Conservation (phyloP, 2,797 vertebrate species). For the Discoglossus pictus region DNA sequence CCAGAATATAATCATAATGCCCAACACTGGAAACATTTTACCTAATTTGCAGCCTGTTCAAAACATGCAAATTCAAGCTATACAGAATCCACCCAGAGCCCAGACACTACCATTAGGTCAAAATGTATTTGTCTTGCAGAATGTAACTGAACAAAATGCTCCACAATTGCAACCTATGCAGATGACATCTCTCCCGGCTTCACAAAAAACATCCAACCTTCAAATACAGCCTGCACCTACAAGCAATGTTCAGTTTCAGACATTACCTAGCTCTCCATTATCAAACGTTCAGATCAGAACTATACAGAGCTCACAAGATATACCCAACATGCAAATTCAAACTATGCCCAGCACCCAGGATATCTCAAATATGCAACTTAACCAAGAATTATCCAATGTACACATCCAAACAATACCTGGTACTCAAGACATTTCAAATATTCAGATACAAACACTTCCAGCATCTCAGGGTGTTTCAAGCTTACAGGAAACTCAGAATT, state of each 20-base stretch:
- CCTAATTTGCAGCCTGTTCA: conserved; percentile 34
- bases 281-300: conserved; percentile 53
- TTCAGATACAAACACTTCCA: conserved; percentile 35
- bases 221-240: conserved; percentile 24
- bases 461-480: conserved; percentile 26
- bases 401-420: conserved; percentile 53
- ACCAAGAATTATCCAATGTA: conserved; percentile 54
- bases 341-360: conserved; percentile 11
- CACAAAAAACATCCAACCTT: conserved; percentile 14
- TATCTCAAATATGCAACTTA: conserved; percentile 18
- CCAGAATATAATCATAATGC: conserved; percentile 42
- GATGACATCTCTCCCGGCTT: not conserved
- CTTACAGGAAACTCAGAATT: conserved; percentile 54
- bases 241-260: conserved; percentile 8
- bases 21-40: conserved; percentile 7
- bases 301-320: conserved; percentile 35
- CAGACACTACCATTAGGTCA: conserved; percentile 46
- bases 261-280: conserved; percentile 49
- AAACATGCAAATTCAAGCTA: conserved; percentile 38
- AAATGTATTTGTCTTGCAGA: conserved; percentile 64
- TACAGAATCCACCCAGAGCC: conserved; percentile 1
- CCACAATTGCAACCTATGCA: conserved; percentile 16
- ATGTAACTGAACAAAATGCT: conserved; percentile 51
- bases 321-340: conserved; percentile 14
- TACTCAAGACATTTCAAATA: conserved; percentile 13